A percentile compares a stretch with the other conserved stretches of the same genome.
phyloP scores from a whole-genome alignment of 1,140 invertebrate genomes.

The Aphelinus atriplicis region DNA sequence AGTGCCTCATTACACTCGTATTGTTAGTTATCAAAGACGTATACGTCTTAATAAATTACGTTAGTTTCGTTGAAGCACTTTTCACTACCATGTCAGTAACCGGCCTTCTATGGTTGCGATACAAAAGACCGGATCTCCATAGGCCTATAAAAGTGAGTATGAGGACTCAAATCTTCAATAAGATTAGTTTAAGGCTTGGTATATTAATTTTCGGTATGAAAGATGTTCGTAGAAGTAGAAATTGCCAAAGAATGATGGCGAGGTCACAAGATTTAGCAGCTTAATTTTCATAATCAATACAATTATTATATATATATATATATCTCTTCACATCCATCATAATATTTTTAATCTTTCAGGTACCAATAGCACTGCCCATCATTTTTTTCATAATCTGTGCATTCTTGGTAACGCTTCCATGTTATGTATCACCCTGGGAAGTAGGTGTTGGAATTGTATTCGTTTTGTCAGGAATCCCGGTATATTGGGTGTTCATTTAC shows the following conservation, averaged over 20 bases:
- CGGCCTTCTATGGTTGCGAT: slow-evolving; percentile 87
- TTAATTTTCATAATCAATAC: too few relatives aligned
- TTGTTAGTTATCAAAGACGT: slow-evolving; percentile 87
- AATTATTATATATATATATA: too few relatives aligned
- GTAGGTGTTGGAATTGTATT: slow-evolving; percentile 86
- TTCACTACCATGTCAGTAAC: slow-evolving; percentile 90
- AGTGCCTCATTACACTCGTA: slow-evolving; percentile 83
- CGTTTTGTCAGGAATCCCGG: slow-evolving; percentile 88
- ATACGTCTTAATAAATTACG: slow-evolving; percentile 92
- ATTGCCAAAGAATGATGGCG: too few relatives aligned
- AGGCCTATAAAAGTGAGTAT: slow-evolving; percentile 76
- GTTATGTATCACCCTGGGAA: slow-evolving; percentile 79
- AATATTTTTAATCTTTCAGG: slow-evolving; percentile 53
- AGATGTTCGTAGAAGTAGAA: too few relatives aligned
- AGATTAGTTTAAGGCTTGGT: too few relatives aligned
- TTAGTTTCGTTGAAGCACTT: slow-evolving; percentile 92
- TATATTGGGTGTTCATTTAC: slow-evolving; percentile 87
- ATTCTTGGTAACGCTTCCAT: slow-evolving; percentile 85
- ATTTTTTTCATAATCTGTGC: slow-evolving; percentile 85
- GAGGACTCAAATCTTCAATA: too few relatives aligned
- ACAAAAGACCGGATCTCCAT: slow-evolving; percentile 75
- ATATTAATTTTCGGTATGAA: too few relatives aligned
- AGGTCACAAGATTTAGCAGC: too few relatives aligned
- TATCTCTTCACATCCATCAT: too few relatives aligned
- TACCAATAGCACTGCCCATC: slow-evolving; percentile 80